phyloP scores from a whole-genome alignment of 2,888 invertebrate species.

The Micropterix aruncella region DNA sequence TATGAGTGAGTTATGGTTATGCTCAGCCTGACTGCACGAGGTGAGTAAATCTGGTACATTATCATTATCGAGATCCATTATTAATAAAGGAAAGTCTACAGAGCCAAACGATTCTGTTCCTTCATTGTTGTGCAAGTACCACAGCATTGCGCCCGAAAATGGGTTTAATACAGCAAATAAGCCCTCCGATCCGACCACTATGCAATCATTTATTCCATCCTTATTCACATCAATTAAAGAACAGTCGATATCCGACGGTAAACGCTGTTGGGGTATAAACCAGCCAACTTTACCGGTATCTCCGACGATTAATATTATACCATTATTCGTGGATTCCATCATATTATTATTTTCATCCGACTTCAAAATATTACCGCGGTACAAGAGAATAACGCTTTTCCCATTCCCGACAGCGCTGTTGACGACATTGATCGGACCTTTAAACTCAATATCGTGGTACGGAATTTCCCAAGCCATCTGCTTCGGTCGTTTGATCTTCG shows the following conservation, averaged over 20 bases:
- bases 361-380: constrained; percentile 51
- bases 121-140: constrained; percentile 43
- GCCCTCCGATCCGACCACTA: constrained; percentile 59
- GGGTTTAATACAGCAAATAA: constrained; percentile 36
- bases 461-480: constrained; percentile 55
- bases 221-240: constrained; percentile 55
- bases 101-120: constrained; percentile 37
- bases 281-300: constrained; percentile 58
- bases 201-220: constrained; percentile 59
- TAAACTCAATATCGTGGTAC: constrained; percentile 53
- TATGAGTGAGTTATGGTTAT: constrained; percentile 44
- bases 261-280: constrained; percentile 53
- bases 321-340: constrained; percentile 38
- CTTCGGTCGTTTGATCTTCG: constrained; percentile 36
- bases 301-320: constrained; percentile 55
- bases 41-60: constrained; percentile 54
- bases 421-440: constrained; percentile 55
- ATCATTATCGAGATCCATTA: constrained; percentile 62
- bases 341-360: constrained; percentile 29
- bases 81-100: constrained; percentile 52
- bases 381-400: constrained; percentile 59
- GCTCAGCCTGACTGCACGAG: constrained; percentile 36
- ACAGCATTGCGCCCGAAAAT: constrained; percentile 37
- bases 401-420: constrained; percentile 47
- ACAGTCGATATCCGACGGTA: constrained; percentile 62